Percentiles rank a stretch among this genome's conserved stretches.
Evolutionary conservation across 2,888 invertebrate genomes (phyloP).

Genomic region (Lasioglossum pauxillum): DNA sequence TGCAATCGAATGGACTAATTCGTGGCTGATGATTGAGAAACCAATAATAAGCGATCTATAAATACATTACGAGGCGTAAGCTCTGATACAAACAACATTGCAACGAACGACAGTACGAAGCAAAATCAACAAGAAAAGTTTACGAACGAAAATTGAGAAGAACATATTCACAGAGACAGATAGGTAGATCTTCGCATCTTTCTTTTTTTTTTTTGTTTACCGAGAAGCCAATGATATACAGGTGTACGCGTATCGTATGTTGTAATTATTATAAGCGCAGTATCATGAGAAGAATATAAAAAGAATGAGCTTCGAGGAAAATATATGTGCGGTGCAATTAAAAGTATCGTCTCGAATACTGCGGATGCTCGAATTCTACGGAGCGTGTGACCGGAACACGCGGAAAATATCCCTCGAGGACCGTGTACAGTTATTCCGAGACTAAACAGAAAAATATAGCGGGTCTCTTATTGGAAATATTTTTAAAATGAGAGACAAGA

Average conservation of each 20-base stretch:
- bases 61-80: conserved; percentile 84
- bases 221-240: not conserved
- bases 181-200: not conserved
- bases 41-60: conserved; percentile 81
- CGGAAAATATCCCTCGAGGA: conserved; percentile 19
- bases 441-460: conserved; percentile 43
- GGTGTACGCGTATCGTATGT: not conserved
- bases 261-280: not conserved
- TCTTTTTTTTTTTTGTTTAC: not conserved
- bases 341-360: not conserved
- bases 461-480: conserved; percentile 64
- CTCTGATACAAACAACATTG: conserved; percentile 82
- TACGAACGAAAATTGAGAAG: conserved; percentile 13
- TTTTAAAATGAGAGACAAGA: conserved; percentile 68
- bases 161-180: not conserved
- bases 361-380: conserved; percentile 1
- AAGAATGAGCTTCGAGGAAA: conserved; percentile 17
- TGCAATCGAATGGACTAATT: not conserved
- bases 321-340: not conserved
- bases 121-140: conserved; percentile 67
- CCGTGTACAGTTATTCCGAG: conserved; percentile 10
- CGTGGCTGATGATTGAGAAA: conserved; percentile 61
- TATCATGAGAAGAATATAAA: not conserved
- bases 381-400: conserved; percentile 6
- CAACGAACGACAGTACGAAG: conserved; percentile 80